Base-by-base conservation (phyloP, 1,140 invertebrate species). In the Nasonia longicornis region DNA sequence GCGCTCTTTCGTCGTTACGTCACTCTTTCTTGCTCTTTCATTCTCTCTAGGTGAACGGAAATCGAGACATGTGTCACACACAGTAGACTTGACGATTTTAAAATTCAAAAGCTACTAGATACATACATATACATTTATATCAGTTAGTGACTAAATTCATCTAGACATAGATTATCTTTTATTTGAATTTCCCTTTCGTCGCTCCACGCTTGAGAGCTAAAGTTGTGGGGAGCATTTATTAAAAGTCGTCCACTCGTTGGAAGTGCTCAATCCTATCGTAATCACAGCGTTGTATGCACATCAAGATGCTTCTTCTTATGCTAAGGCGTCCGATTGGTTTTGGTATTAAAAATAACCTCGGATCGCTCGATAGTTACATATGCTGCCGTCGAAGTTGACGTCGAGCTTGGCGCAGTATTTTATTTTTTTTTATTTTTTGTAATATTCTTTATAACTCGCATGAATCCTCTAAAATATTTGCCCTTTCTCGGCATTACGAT, bases 281-380 rank as follows among this genome's bases (percentile, higher is more conserved):
- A 82, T 82, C 81, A 82, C 81, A 82, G 81, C 81, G 75, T 76
- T 78, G 26, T 81, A 63, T 67, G 58, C 66, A 74, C 26, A 70
- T 76, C 71, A 66, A 73, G 66, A 82, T 82, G 81, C 81, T 82
- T 82, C 69, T 69, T 76, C 86, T 88, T 86, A 77, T 85, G 87
- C 85, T 88, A 86, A 83, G 86, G 85, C 86, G 86, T 87, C 90
- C 90, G 90, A 91, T 91, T 90, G 90, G 90, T 90, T 88, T 90
- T 90, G 89, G 90, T 91, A 91, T 91, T 91, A 91, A 91, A 91
- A 91, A 91, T 91, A 91, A 91, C 90, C 90, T 91, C 89, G 90
- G 90, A 88, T 87, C 63, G 74, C 83, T 73, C 69, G 45, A 72
- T 80, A 80, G 52, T 80, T 72, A 81, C 38, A 79, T 81, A 52